These are phyloP conservation scores for Lophura nycthemera DNA, from an alignment of 2,113 vertebrate species.

Conservation along the genomic window DNA sequence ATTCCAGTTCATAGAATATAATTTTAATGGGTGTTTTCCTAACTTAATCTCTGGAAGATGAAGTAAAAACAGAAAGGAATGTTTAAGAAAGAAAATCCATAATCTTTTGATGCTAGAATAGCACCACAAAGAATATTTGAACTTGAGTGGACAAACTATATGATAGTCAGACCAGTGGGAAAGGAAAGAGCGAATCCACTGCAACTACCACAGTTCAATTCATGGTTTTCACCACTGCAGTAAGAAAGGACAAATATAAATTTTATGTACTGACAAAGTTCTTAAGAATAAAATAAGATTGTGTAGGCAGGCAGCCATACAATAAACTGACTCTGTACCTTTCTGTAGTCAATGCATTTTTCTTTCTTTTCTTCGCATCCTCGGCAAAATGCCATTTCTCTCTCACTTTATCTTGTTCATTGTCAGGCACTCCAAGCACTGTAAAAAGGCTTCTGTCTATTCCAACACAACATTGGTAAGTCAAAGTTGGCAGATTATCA, in stretches of 20 bases:
- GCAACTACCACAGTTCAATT: background rate
- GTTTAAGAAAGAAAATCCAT: background rate
- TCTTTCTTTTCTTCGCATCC: background rate
- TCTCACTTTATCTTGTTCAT: background rate
- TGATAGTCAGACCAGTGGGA: background rate
- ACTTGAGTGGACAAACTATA: background rate
- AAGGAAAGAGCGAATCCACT: background rate
- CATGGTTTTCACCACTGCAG: background rate
- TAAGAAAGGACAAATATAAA: slow-evolving; percentile 19
- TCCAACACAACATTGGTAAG: background rate
- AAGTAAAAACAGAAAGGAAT: background rate
- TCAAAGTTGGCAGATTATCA: background rate
- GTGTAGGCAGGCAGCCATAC: background rate
- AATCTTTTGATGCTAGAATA: background rate
- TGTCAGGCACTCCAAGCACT: background rate
- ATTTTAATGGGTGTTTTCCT: background rate
- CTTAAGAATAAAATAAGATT: slow-evolving; percentile 1
- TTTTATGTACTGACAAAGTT: slow-evolving; percentile 26
- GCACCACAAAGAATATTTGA: background rate
- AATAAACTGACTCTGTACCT: slow-evolving; percentile 14
- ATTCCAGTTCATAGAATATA: background rate
- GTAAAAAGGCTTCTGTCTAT: background rate
- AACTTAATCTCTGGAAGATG: background rate
- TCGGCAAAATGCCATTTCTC: background rate
- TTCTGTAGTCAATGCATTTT: background rate